phyloP scores from a whole-genome alignment of 1,140 invertebrate genomes.

The Hylaeus anthracinus region DNA sequence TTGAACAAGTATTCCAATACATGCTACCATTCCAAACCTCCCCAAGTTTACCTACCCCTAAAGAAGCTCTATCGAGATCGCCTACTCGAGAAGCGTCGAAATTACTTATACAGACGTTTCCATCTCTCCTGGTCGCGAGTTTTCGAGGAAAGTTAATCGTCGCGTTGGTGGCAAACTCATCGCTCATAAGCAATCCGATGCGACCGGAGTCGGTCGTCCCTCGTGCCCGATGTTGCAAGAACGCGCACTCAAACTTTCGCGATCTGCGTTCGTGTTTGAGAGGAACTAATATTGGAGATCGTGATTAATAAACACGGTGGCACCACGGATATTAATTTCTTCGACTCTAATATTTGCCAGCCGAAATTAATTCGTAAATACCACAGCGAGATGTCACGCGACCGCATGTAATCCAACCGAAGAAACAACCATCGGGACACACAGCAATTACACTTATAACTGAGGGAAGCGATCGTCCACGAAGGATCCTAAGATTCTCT shows the following conservation, averaged over 20 bases:
- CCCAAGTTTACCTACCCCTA: too few relatives aligned
- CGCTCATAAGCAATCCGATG: neutral
- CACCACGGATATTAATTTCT: constrained; percentile 6
- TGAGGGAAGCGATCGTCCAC: too few relatives aligned
- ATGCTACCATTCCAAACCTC: too few relatives aligned
- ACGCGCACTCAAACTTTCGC: neutral
- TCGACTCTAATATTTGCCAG: constrained; percentile 29
- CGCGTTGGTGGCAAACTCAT: too few relatives aligned
- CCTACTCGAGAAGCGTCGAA: too few relatives aligned
- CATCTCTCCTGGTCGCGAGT: too few relatives aligned
- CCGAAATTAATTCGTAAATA: constrained; percentile 26
- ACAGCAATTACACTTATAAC: constrained; percentile 18
- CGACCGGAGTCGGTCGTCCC: too few relatives aligned
- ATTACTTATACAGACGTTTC: too few relatives aligned
- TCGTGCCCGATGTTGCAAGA: neutral
- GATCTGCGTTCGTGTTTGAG: neutral
- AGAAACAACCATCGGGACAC: constrained; percentile 2
- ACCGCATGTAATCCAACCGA: neutral
- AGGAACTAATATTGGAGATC: constrained; percentile 24
- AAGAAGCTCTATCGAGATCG: neutral
- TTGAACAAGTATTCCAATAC: too few relatives aligned
- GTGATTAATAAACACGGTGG: constrained; percentile 21
- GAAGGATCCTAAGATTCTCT: too few relatives aligned
- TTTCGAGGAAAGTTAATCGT: too few relatives aligned
- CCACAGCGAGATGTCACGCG: constrained; percentile 1